Conservation (phyloP, 1,140 invertebrate species). For the Leptonema lineaticorne region DNA sequence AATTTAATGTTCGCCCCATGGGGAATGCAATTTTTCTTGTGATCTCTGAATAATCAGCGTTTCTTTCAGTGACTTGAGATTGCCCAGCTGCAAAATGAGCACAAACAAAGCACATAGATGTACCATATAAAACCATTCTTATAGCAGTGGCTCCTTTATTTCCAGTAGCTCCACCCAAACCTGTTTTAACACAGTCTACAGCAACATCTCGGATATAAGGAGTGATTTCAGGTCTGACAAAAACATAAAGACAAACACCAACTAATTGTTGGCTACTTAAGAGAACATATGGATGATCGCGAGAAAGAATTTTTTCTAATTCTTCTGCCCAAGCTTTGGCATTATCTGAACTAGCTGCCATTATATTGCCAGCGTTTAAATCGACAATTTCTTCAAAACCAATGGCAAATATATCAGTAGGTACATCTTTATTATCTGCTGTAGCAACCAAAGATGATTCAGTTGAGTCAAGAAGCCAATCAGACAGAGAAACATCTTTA, state of each 20-base stretch:
- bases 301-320: conserved; percentile 87
- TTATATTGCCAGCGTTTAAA: conserved; percentile 97
- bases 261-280: conserved; percentile 96
- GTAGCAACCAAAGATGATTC: conserved; percentile 60
- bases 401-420: conserved; percentile 93
- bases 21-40: conserved; percentile 91
- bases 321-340: conserved; percentile 95
- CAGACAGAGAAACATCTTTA: conserved; percentile 88
- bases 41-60: conserved; percentile 96
- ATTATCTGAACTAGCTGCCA: conserved; percentile 95
- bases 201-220: conserved; percentile 89
- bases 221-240: conserved; percentile 84
- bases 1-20: conserved; percentile 87
- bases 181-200: conserved; percentile 95
- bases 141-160: conserved; percentile 98
- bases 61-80: conserved; percentile 91
- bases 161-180: conserved; percentile 90
- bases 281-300: conserved; percentile 87
- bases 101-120: conserved; percentile 96
- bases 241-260: conserved; percentile 96
- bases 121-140: conserved; percentile 86
- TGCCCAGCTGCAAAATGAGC: conserved; percentile 99
- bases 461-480: conserved; percentile 90
- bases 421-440: conserved; percentile 59
- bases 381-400: conserved; percentile 99